Base-by-base conservation (phyloP, 1,140 invertebrate genomes). In the Drosophila orena region DNA sequence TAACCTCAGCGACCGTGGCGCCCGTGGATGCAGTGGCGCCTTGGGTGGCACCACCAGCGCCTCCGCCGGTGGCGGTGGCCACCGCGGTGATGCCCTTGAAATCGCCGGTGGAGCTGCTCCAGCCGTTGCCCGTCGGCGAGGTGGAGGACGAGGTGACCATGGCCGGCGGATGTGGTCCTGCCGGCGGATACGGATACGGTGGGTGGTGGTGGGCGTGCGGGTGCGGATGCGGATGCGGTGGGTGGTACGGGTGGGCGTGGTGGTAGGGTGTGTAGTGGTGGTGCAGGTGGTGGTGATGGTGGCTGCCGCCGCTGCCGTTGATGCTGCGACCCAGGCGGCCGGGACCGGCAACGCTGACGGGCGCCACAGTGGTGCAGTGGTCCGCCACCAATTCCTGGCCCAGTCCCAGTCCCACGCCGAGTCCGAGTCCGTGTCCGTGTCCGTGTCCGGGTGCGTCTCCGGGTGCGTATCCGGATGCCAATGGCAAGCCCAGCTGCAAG, bases 121-220 rank as follows among this genome's bases (percentile, higher is more conserved):
- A 89, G 38, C 84, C 76, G 17, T 80, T 88, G 38, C 83, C 83
- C 53, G 84, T 89, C 57, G 84, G 79, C 65, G 84, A 89, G 20
- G 66, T 62, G 20, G 84, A 89, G 7, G 84, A 89, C 38, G 64
- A 68, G 53, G 84, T 89, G 60, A 89, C 84, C 84, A 89, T 89
- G 24, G 76, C 57, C 27, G 43, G 43, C 12, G 66, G 66, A 69
- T 71, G 66, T 1, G 65, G 50, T 20, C 12, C 44, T 3, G 42
- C 49, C 35, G 62, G 50, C 40, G 61, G 56, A 30, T 70, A 59
- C 4, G 22, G 20, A 24, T 24, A 42, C 14, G 58, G 10, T 5
- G 47, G 27, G 47, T 50, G 27, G 7, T 11, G 46, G 20, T 77
- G 66, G 20, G 10, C 8, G 43, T 42, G 20, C 47, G 22, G 43